These are phyloP conservation scores for Bacillus rossius DNA, from an alignment of 1,140 invertebrate genomes.

Conservation along the genomic window DNA sequence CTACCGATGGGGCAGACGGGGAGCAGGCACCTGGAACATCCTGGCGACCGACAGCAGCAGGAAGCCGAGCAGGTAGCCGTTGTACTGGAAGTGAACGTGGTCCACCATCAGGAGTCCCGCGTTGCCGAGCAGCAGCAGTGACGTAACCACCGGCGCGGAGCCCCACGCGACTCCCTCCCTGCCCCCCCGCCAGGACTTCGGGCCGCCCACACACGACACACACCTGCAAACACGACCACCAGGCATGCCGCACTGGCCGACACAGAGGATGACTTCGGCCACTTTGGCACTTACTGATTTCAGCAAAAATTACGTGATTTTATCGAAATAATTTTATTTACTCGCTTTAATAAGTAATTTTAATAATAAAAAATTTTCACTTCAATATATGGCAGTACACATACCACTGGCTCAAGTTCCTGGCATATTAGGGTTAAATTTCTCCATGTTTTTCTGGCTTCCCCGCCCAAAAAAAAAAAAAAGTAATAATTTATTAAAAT, in stretches of 20 bases:
- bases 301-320: background rate
- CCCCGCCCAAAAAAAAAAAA: too few relatives aligned
- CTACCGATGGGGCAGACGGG: too few relatives aligned
- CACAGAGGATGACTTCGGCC: background rate
- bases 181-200: constrained; percentile 31
- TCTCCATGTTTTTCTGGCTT: too few relatives aligned
- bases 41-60: constrained; percentile 78
- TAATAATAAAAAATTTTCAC: background rate
- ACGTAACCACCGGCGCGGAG: constrained; percentile 36
- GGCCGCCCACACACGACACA: constrained; percentile 24
- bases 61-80: constrained; percentile 93
- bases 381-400: too few relatives aligned
- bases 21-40: constrained; percentile 50
- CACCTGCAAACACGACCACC: constrained; percentile 23
- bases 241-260: background rate
- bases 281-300: background rate
- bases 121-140: constrained; percentile 66
- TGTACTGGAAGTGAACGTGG: constrained; percentile 99
- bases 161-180: constrained; percentile 30
- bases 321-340: background rate
- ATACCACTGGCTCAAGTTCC: too few relatives aligned
- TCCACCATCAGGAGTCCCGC: constrained; percentile 90
- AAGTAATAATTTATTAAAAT: too few relatives aligned
- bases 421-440: too few relatives aligned
- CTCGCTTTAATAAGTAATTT: too few relatives aligned